Conservation (phyloP, 2,888 invertebrate species). For the Odontocolon sp. region DNA sequence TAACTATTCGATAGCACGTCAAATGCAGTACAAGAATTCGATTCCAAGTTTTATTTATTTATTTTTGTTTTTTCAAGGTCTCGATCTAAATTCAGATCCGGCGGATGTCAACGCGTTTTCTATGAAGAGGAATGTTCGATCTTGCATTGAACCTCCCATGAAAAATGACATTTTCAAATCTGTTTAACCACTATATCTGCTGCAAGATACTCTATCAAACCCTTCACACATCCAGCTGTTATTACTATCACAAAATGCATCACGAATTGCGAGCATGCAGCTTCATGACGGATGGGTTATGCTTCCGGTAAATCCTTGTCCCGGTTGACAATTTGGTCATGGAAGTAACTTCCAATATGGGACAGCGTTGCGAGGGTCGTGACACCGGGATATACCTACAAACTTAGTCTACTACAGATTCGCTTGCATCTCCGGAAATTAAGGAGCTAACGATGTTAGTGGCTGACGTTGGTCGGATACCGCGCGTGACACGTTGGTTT, state of each 20-base stretch:
- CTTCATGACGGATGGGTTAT: conserved; percentile 13
- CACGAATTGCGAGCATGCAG: neutral
- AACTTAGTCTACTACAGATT: neutral
- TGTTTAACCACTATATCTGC: too few species aligned
- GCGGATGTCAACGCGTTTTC: too few species aligned
- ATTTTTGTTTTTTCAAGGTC: too few species aligned
- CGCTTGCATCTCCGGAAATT: conserved; percentile 44
- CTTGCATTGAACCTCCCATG: too few species aligned
- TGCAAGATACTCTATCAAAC: neutral
- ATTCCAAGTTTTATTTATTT: too few species aligned
- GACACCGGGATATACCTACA: neutral
- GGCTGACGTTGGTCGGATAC: neutral
- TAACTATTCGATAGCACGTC: neutral
- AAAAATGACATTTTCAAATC: too few species aligned
- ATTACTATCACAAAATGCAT: neutral
- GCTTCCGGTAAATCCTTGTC: conserved; percentile 32
- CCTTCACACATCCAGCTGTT: neutral
- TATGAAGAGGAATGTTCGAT: too few species aligned
- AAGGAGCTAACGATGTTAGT: conserved; percentile 39
- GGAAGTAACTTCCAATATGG: conserved; percentile 12
- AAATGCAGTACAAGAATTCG: neutral
- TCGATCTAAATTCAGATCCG: too few species aligned
- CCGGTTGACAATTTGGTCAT: conserved; percentile 31
- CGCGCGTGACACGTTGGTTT: neutral
- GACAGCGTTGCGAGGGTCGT: neutral